Evolutionary conservation across 2,113 vertebrate genomes (phyloP), one percentile per base, ranked within the genome.

Genomic region (Capreolus pygargus): DNA sequence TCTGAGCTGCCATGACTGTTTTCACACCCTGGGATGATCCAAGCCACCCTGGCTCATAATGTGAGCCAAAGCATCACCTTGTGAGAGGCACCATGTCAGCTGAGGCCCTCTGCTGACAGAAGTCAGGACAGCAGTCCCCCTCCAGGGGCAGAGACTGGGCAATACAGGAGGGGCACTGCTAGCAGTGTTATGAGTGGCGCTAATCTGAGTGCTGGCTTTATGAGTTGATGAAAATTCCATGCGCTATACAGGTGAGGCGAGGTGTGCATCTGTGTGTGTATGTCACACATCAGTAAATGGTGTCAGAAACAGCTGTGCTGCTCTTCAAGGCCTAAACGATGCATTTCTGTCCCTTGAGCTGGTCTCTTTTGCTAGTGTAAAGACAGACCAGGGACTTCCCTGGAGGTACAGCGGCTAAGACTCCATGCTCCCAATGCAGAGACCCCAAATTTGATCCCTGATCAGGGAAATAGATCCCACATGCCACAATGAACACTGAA

Each of bases 151-250:
- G 79, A 7, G 78, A 43, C 2, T 5, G 1, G 23, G 19, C 13
- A 47, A 58, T 15, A 11, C 30, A 5, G 16, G 16, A 45, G 5
- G 21, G 10, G 25, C 4, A 0, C 25, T 17, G 43, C n/a, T 2
- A 0, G 4, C 11, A 4, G 12, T 5, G 21, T 16, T 36, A 2
- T 47, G 33, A 25, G 33, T 25, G 5, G 6, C 16, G 28, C 7
- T 61, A 10, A 16, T 33, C 33, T 23, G 17, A 27, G 45, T 14
- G 27, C 1, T 64, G 2, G 16, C 13, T 60, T 33, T 11, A 6
- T 6, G 30, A 43, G 19, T 30, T 27, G 25, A 82, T 57, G 70
- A 16, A 36, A 89, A 86, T 74, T 23, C 6, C 10, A 0, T 25
- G 84, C 21, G 33, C 47, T 12, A 1, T 6, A 9, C 12, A 15